Percentiles rank a stretch among this genome's conserved stretches.
phyloP scores from a whole-genome alignment of 2,113 vertebrate species.

The Scomber japonicus region DNA sequence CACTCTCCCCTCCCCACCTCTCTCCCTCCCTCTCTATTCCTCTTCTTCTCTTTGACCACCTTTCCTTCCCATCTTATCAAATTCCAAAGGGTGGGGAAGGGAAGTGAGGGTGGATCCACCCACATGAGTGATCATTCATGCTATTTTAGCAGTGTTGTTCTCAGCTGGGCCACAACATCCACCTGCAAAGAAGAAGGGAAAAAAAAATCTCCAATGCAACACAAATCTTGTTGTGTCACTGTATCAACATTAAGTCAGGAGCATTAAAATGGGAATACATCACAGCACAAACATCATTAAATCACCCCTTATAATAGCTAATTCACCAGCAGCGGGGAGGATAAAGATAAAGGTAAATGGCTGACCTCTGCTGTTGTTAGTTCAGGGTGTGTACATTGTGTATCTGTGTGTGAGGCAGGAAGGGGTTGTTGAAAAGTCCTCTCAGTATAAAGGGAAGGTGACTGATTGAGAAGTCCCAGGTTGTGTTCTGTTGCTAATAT shows the following conservation, averaged over 20 bases:
- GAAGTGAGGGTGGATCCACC: conserved; percentile 72
- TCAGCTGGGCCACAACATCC: conserved; percentile 62
- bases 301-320: conserved; percentile 41
- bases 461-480: conserved; percentile 81
- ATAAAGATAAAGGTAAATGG: conserved; percentile 59
- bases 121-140: conserved; percentile 76
- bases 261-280: conserved; percentile 34
- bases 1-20: background rate
- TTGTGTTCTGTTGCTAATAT: conserved; percentile 79
- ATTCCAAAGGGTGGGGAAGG: conserved; percentile 74
- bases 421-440: conserved; percentile 70
- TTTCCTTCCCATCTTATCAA: conserved; percentile 74
- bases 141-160: conserved; percentile 69
- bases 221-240: conserved; percentile 44
- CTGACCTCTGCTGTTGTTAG: conserved; percentile 62
- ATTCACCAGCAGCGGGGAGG: conserved; percentile 50
- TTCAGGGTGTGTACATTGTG: conserved; percentile 54
- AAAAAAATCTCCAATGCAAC: conserved; percentile 13
- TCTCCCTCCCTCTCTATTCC: conserved; percentile 11
- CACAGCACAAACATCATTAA: conserved; percentile 41
- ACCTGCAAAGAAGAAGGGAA: conserved; percentile 50
- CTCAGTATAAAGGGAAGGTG: conserved; percentile 71
- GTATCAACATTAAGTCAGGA: conserved; percentile 32
- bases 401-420: conserved; percentile 42
- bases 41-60: conserved; percentile 55